Conservation (phyloP, 2,113 vertebrate genomes). For the Morone saxatilis region DNA sequence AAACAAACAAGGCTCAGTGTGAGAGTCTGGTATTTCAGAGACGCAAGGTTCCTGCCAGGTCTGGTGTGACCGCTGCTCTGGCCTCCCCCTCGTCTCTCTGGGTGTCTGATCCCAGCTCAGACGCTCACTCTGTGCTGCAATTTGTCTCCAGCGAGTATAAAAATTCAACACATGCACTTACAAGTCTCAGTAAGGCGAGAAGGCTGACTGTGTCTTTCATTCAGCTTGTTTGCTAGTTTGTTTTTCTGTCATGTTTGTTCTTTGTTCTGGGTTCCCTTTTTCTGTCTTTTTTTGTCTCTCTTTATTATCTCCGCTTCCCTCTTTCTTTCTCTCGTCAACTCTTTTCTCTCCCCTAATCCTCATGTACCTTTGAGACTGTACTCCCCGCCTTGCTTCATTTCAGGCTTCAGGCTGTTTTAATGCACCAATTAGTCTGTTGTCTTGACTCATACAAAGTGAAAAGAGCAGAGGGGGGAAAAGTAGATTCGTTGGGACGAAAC, state of each 20-base stretch:
- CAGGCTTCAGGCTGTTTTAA: slow-evolving; percentile 62
- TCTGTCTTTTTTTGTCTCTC: background rate
- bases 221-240: slow-evolving; percentile 29
- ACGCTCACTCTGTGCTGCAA: slow-evolving; percentile 36
- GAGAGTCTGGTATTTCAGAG: slow-evolving; percentile 49
- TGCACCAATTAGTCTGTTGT: slow-evolving; percentile 71
- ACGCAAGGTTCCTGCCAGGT: slow-evolving; percentile 36
- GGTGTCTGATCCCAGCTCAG: slow-evolving; percentile 50
- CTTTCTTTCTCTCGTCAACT: slow-evolving; percentile 12
- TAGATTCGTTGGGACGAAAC: slow-evolving; percentile 24
- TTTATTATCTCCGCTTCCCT: slow-evolving; percentile 31
- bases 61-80: slow-evolving; percentile 34
- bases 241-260: slow-evolving; percentile 9
- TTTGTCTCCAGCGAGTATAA: slow-evolving; percentile 38
- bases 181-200: slow-evolving; percentile 31
- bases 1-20: slow-evolving; percentile 56
- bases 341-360: slow-evolving; percentile 45
- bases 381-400: slow-evolving; percentile 52
- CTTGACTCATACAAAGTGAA: slow-evolving; percentile 53
- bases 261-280: background rate
- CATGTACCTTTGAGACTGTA: slow-evolving; percentile 45
- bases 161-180: slow-evolving; percentile 37
- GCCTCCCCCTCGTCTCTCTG: slow-evolving; percentile 39
- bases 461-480: slow-evolving; percentile 36
- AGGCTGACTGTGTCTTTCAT: slow-evolving; percentile 41